Evolutionary conservation across 64 coral and sea anemone genomes (phyloP).

Genomic region (Montipora foliosa): DNA sequence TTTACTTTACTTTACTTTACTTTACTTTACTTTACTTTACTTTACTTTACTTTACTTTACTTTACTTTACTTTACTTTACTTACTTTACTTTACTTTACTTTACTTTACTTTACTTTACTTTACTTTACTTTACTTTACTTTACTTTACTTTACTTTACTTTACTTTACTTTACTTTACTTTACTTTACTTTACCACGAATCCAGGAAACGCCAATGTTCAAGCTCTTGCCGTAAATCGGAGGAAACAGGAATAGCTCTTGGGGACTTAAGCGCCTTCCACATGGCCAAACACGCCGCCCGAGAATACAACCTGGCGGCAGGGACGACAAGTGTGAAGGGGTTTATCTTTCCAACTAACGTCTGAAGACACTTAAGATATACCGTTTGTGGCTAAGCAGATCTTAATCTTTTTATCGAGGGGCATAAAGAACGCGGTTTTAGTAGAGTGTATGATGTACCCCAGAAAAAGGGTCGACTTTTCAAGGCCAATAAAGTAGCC

Average conservation of each 20-base stretch:
- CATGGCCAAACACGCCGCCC: background rate
- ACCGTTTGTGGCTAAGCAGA: background rate
- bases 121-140: too few relatives aligned
- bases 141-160: too few relatives aligned
- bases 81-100: too few relatives aligned
- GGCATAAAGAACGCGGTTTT: background rate
- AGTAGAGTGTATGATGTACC: too few relatives aligned
- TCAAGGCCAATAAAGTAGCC: too few relatives aligned
- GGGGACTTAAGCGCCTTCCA: background rate
- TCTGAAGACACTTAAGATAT: constrained; percentile 3
- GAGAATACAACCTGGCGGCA: background rate
- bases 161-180: too few relatives aligned
- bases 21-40: too few relatives aligned
- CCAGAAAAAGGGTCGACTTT: too few relatives aligned
- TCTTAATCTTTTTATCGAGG: background rate
- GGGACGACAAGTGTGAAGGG: constrained; percentile 1
- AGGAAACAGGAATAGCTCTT: background rate
- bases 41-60: too few relatives aligned
- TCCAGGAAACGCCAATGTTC: constrained; percentile 59
- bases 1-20: too few relatives aligned
- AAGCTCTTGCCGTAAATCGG: constrained; percentile 3
- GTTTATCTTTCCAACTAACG: constrained; percentile 12
- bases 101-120: too few relatives aligned
- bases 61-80: too few relatives aligned
- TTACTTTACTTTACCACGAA: background rate